phyloP scores from a whole-genome alignment of 2,888 invertebrate genomes.

The Sclerodermus sp. region DNA sequence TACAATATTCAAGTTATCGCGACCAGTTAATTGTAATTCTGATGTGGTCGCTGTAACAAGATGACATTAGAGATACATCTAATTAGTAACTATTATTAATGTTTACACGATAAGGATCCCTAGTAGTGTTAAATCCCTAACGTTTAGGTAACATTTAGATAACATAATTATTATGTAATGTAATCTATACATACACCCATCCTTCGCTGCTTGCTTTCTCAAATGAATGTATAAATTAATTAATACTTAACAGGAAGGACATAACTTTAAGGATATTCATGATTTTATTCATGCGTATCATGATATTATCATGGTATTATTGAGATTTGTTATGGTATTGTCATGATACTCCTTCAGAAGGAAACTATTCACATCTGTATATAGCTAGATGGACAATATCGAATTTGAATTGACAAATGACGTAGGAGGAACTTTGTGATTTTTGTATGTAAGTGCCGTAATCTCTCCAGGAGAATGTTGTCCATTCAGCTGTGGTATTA shows the following conservation, averaged over 20 bases:
- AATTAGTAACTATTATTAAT: conserved; percentile 42
- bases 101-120: conserved; percentile 40
- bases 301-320: too few relatives aligned
- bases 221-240: conserved; percentile 52
- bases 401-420: conserved; percentile 1
- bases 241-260: conserved; percentile 22
- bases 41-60: conserved; percentile 26
- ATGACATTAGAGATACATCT: conserved; percentile 28
- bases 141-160: conserved; percentile 41
- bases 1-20: conserved; percentile 32
- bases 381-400: conserved; percentile 30
- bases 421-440: conserved; percentile 25
- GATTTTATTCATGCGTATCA: conserved; percentile 19
- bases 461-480: conserved; percentile 18
- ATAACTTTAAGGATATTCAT: conserved; percentile 35
- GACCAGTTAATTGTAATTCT: conserved; percentile 23
- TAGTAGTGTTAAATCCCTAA: conserved; percentile 42
- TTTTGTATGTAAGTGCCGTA: conserved; percentile 26
- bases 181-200: conserved; percentile 45
- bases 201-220: conserved; percentile 52
- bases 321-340: too few relatives aligned
- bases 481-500: conserved; percentile 28
- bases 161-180: conserved; percentile 39
- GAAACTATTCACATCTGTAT: conserved; percentile 14
- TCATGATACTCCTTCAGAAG: too few relatives aligned